These are phyloP conservation scores for Tipula unca DNA, from an alignment of 2,888 invertebrate genomes.

Conservation along the genomic window DNA sequence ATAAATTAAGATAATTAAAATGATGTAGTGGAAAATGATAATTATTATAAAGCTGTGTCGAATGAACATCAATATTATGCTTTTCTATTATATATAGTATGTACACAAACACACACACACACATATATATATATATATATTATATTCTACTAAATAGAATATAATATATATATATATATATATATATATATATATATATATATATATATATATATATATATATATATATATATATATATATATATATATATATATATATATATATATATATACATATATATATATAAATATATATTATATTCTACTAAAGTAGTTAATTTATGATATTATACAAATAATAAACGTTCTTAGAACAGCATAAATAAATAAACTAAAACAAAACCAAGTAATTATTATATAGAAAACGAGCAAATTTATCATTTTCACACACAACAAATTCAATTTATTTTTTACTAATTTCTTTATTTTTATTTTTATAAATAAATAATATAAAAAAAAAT, in stretches of 20 bases:
- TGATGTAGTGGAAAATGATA: background rate
- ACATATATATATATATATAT: background rate
- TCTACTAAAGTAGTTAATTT: background rate
- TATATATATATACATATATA: background rate
- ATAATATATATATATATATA: background rate
- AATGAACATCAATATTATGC: background rate
- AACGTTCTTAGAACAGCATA: background rate
- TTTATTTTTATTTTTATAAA: background rate
- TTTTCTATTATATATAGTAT: background rate
- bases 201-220: background rate
- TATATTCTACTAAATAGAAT: too few relatives aligned
- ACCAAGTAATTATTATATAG: background rate
- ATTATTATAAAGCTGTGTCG: background rate
- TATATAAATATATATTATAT: background rate
- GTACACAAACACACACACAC: background rate
- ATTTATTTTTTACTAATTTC: background rate
- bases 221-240: background rate
- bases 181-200: background rate
- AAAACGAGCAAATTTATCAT: background rate
- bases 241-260: background rate
- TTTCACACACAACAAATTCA: background rate
- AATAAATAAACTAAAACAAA: background rate
- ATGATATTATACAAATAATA: background rate
- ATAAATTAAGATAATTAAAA: background rate
- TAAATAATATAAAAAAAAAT: background rate